Conservation (phyloP, 2,113 vertebrate species). For the Suncus etruscus region DNA sequence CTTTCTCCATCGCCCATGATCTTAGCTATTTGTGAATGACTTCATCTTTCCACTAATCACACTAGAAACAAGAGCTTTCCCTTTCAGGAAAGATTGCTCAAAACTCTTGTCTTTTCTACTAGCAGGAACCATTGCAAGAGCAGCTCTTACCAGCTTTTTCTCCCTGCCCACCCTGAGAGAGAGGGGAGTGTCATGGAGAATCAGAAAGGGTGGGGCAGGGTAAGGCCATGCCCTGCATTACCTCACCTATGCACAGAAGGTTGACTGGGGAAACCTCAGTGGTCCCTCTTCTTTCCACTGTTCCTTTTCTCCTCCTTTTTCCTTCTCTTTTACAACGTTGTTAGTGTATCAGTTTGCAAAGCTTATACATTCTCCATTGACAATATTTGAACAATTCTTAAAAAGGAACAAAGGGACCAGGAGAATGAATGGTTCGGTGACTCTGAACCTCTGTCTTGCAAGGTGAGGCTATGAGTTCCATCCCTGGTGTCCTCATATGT, state of each 20-base stretch:
- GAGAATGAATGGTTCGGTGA: too few relatives aligned
- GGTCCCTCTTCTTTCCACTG: not conserved
- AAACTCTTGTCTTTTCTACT: not conserved
- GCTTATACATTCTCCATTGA: not conserved
- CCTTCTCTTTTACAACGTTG: not conserved
- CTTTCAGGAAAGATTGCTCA: accelerated
- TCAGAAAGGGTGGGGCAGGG: accelerated
- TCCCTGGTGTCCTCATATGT: too few relatives aligned
- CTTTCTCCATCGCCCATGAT: accelerated
- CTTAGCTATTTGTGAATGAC: accelerated
- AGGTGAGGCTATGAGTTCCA: too few relatives aligned
- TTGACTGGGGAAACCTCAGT: not conserved
- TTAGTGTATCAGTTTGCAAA: slow-evolving; percentile 4
- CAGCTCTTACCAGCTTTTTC: accelerated
- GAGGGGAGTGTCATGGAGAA: not conserved
- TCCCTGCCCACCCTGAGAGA: not conserved
- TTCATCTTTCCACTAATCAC: not conserved
- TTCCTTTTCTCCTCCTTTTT: not conserved
- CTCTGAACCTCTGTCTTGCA: too few relatives aligned
- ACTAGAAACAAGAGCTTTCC: accelerated
- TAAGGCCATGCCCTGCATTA: too few relatives aligned
- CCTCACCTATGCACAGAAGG: too few relatives aligned
- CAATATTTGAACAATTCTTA: too few relatives aligned
- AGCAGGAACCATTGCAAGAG: accelerated
- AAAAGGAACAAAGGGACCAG: too few relatives aligned